These are phyloP conservation scores for Lagorchestes hirsutus DNA, from an alignment of 2,797 vertebrate genomes.

Conservation along the genomic window DNA sequence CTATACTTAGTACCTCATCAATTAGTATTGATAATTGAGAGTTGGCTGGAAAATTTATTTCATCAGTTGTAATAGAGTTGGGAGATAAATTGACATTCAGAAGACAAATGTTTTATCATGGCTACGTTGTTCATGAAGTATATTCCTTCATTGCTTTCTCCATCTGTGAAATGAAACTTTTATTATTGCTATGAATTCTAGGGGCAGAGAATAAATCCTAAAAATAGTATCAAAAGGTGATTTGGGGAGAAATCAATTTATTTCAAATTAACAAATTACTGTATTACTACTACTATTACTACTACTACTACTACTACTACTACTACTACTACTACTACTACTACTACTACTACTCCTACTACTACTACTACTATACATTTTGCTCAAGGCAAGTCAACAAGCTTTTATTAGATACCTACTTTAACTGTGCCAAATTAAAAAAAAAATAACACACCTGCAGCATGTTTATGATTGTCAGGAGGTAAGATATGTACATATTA, in stretches of 20 bases:
- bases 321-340: neutral
- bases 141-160: conserved; percentile 11
- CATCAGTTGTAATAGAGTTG: neutral
- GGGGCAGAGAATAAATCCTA: neutral
- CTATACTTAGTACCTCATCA: neutral
- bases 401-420: neutral
- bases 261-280: neutral
- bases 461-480: no score
- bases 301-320: no score
- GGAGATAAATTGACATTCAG: conserved; percentile 33
- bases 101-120: conserved; percentile 17
- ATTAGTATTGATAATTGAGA: neutral
- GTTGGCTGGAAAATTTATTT: neutral
- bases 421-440: neutral
- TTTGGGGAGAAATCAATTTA: neutral
- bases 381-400: neutral
- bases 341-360: neutral
- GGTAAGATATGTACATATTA: neutral
- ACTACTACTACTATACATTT: neutral
- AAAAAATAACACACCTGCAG: neutral
- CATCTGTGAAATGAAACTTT: neutral
- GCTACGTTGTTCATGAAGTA: neutral
- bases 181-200: neutral
- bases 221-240: neutral
- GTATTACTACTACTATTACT: no score